phyloP scores from a whole-genome alignment of 2,797 vertebrate species.

The Eulemur rubriventer region DNA sequence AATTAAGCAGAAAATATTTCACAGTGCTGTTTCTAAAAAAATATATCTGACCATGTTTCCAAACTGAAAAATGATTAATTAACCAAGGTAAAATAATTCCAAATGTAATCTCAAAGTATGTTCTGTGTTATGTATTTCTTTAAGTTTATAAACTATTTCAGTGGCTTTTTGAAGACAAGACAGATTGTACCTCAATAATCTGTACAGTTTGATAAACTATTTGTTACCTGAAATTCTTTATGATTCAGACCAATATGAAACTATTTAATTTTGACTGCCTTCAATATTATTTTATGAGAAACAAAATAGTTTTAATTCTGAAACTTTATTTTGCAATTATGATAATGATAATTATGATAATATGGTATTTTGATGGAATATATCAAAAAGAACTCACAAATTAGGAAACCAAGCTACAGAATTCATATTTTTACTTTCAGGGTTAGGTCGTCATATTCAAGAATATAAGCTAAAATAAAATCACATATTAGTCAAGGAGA shows the following conservation, averaged over 20 bases:
- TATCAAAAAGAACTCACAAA: neutral
- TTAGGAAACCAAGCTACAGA: neutral
- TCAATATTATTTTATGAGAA: neutral
- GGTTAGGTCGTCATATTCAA: neutral
- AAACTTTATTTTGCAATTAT: neutral
- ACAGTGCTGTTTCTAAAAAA: neutral
- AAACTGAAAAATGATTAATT: slow-evolving; percentile 19
- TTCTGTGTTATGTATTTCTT: neutral
- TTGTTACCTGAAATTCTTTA: neutral
- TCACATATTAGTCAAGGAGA: neutral
- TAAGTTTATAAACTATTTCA: neutral
- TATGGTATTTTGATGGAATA: neutral
- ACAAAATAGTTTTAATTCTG: neutral
- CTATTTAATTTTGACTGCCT: neutral
- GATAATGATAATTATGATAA: neutral
- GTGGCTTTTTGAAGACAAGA: neutral
- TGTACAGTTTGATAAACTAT: neutral
- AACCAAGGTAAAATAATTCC: neutral
- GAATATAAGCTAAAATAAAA: neutral
- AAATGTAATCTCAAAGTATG: neutral
- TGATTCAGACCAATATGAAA: neutral
- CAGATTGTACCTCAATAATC: neutral
- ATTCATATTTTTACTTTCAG: neutral
- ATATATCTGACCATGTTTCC: neutral
- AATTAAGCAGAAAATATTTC: slow-evolving; percentile 34